Percentiles rank a stretch among this genome's conserved stretches.
Conservation (phyloP, 2,797 vertebrate species). For the Muraenolepis orangiensis region DNA sequence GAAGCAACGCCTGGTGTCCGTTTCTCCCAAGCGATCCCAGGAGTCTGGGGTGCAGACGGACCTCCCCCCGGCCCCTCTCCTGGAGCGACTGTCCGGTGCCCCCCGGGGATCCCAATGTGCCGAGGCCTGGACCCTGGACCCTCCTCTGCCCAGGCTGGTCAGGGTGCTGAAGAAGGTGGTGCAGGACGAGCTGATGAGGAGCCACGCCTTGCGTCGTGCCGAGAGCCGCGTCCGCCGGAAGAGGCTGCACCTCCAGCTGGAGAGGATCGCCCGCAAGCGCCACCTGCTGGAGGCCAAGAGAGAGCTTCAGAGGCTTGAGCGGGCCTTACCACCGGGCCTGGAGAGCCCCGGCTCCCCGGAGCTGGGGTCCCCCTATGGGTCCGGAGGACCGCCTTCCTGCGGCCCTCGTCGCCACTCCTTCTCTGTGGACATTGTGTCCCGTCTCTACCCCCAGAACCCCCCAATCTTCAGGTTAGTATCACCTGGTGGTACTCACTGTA, state of each 20-base stretch:
- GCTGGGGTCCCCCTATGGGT: constrained; percentile 35
- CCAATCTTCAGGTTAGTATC: constrained; percentile 72
- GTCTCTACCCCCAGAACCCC: constrained; percentile 74
- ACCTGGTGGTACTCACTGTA: neutral
- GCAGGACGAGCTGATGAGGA: constrained; percentile 79
- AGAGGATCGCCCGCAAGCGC: constrained; percentile 84
- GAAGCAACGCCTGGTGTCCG: constrained; percentile 68
- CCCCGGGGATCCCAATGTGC: constrained; percentile 42
- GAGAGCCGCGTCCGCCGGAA: constrained; percentile 77
- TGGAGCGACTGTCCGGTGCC: constrained; percentile 43
- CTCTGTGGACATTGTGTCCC: constrained; percentile 73
- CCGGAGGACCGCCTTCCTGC: constrained; percentile 30
- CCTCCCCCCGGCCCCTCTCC: constrained; percentile 34
- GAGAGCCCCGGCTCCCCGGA: constrained; percentile 61
- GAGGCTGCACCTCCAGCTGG: constrained; percentile 81
- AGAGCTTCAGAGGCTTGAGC: constrained; percentile 82
- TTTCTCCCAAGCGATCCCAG: constrained; percentile 66
- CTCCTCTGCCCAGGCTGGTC: constrained; percentile 36
- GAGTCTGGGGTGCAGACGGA: constrained; percentile 84
- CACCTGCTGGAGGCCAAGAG: constrained; percentile 84
- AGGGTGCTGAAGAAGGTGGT: constrained; percentile 79
- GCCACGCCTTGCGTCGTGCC: constrained; percentile 73
- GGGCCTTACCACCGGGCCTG: constrained; percentile 63
- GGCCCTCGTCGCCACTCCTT: constrained; percentile 73
- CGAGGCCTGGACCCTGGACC: constrained; percentile 39